Evolutionary conservation across 1,140 invertebrate species (phyloP).

Genomic region (Bombus sylvicola): DNA sequence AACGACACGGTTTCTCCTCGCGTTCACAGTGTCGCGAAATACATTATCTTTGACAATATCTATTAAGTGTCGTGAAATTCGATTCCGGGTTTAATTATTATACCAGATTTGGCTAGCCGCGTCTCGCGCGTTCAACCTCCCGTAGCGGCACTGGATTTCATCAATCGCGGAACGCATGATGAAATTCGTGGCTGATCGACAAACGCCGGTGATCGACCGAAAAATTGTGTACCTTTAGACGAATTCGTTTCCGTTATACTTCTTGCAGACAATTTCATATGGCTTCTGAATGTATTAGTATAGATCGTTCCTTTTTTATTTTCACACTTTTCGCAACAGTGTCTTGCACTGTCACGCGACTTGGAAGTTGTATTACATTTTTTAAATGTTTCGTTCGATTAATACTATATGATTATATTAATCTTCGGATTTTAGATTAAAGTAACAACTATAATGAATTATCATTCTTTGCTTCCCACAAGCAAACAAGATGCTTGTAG

Average conservation of each 20-base stretch:
- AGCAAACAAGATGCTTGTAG: neutral
- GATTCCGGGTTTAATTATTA: constrained; percentile 43
- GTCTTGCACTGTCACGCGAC: no score
- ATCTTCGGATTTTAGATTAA: neutral
- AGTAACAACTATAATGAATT: neutral
- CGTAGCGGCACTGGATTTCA: neutral
- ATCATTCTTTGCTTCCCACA: neutral
- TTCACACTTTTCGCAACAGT: no score
- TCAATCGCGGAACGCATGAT: neutral
- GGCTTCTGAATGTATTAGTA: neutral
- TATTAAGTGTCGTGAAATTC: constrained; percentile 38
- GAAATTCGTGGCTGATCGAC: constrained; percentile 5
- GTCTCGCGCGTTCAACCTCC: neutral
- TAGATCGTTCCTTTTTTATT: no score
- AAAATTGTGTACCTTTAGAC: neutral
- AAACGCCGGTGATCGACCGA: neutral
- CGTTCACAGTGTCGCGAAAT: constrained; percentile 16
- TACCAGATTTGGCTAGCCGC: constrained; percentile 27
- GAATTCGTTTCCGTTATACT: neutral
- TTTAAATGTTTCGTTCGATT: neutral
- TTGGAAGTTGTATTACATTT: no score
- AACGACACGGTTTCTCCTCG: constrained; percentile 14
- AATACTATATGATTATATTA: neutral
- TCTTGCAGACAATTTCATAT: neutral
- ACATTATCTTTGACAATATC: constrained; percentile 41